Conservation (phyloP, 2,113 vertebrate genomes). For the Upupa epops region DNA sequence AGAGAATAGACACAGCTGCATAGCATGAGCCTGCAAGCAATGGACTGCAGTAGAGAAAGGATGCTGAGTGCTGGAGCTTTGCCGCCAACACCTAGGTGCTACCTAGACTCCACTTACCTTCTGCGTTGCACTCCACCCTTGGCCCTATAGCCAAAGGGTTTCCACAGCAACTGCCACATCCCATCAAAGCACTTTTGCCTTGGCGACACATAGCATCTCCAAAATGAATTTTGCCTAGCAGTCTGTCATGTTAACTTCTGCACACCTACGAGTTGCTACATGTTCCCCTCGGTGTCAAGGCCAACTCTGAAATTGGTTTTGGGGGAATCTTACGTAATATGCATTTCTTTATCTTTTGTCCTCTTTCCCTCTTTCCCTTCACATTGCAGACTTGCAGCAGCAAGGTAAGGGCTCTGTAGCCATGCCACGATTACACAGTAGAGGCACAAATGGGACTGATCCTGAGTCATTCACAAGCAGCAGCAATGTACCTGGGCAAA, state of each 20-base stretch:
- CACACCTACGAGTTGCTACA: background rate
- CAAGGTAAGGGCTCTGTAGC: background rate
- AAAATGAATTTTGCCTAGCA: background rate
- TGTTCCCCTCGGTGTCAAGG: background rate
- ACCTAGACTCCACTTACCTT: background rate
- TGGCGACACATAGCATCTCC: rapidly evolving
- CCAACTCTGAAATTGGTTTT: background rate
- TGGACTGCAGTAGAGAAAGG: background rate
- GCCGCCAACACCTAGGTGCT: background rate
- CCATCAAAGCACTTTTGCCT: background rate
- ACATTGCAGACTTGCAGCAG: background rate
- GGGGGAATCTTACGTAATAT: background rate
- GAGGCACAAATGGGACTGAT: background rate
- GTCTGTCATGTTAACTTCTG: background rate
- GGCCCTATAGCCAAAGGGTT: background rate
- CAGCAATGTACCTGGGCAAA: background rate
- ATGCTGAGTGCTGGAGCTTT: background rate
- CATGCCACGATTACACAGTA: rapidly evolving
- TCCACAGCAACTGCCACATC: slow-evolving; percentile 9
- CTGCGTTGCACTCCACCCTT: background rate
- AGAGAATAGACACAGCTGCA: slow-evolving; percentile 25
- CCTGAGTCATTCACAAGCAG: background rate
- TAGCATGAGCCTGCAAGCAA: background rate
- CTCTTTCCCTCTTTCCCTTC: background rate
- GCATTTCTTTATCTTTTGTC: background rate